Conservation (phyloP, 2,797 vertebrate species). For the Nasua narica region DNA sequence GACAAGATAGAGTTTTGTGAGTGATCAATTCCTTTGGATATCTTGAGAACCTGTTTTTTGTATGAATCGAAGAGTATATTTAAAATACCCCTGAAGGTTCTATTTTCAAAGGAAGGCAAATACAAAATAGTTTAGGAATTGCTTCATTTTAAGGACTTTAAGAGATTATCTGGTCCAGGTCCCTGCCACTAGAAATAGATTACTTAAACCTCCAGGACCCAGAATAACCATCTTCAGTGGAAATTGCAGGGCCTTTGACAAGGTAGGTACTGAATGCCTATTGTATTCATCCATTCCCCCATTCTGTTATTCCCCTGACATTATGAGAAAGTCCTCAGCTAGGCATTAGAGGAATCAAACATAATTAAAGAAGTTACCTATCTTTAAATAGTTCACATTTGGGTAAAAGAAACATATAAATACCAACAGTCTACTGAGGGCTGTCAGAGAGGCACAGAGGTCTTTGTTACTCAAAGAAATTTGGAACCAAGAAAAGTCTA, state of each 20-base stretch:
- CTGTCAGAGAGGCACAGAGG: neutral
- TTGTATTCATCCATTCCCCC: neutral
- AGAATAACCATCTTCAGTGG: neutral
- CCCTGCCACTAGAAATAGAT: neutral
- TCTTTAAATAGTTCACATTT: neutral
- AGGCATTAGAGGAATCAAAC: neutral
- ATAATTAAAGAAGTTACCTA: neutral
- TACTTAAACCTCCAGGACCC: neutral
- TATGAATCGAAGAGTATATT: neutral
- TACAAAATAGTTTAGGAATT: neutral
- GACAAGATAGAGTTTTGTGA: conserved; percentile 15
- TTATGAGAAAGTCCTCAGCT: neutral
- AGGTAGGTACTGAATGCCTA: neutral
- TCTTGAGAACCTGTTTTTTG: neutral
- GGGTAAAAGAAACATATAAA: neutral
- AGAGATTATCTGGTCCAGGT: neutral
- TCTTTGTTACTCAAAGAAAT: neutral
- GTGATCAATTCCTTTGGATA: neutral
- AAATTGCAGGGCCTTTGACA: neutral
- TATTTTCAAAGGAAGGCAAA: conserved; percentile 28
- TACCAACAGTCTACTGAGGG: neutral
- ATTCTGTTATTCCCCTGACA: neutral
- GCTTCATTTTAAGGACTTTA: neutral
- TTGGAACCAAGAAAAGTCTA: neutral
- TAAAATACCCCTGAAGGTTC: neutral